A percentile compares a stretch with the other conserved stretches of the same genome.
Evolutionary conservation across 2,888 invertebrate species (phyloP).

Genomic region (Allophyes oxyacanthae): DNA sequence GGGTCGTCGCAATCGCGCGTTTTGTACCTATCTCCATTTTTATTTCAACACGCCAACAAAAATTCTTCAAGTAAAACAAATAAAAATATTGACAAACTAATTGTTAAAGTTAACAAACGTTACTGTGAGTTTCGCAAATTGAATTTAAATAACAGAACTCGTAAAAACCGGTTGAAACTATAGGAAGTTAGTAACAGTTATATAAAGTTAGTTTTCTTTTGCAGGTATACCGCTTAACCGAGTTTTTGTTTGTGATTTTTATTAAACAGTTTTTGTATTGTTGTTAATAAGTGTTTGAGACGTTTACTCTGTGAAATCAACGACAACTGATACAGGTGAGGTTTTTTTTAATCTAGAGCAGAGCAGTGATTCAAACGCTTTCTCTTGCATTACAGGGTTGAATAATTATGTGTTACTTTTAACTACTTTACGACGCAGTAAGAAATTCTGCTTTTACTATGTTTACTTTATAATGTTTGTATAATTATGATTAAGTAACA

Average conservation of each 20-base stretch:
- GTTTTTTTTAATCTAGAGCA: conserved; percentile 57
- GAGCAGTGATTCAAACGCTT: conserved; percentile 54
- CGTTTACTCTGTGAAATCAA: conserved; percentile 72
- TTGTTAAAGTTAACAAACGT: conserved; percentile 33
- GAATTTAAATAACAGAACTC: conserved; percentile 35
- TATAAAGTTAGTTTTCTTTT: conserved; percentile 79
- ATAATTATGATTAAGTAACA: conserved; percentile 23
- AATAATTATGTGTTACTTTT: conserved; percentile 54
- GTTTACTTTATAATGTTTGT: conserved; percentile 26
- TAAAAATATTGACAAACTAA: conserved; percentile 55
- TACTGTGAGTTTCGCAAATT: conserved; percentile 48
- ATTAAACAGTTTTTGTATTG: conserved; percentile 60
- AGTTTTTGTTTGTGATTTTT: conserved; percentile 69
- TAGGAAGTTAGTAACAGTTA: conserved; percentile 79
- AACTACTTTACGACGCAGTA: conserved; percentile 7
- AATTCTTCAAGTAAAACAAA: conserved; percentile 53
- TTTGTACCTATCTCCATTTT: conserved; percentile 31
- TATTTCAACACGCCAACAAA: conserved; percentile 55
- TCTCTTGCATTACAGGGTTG: conserved; percentile 65
- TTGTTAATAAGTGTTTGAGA: conserved; percentile 58
- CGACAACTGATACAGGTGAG: conserved; percentile 71
- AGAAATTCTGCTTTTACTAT: conserved; percentile 18
- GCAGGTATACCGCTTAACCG: conserved; percentile 62
- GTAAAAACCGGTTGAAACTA: conserved; percentile 65
- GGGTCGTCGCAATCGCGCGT: conserved; percentile 63